Evolutionary conservation across 1,140 invertebrate genomes (phyloP).

Genomic region (Trachymyrmex cornetzi): DNA sequence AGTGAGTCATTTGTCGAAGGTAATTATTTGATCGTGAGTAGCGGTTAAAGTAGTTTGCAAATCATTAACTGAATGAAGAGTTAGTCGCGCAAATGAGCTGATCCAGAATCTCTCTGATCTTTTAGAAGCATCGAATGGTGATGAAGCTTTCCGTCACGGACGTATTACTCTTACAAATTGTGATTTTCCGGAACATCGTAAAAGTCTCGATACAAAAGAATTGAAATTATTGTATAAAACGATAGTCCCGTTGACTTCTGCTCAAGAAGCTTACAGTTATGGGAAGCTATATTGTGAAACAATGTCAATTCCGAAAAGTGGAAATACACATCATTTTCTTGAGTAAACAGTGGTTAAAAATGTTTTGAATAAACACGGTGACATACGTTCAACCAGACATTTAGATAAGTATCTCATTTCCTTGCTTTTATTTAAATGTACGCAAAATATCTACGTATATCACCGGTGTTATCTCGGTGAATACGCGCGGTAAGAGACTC

Average conservation of each 20-base stretch:
- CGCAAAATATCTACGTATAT: slow-evolving; percentile 17
- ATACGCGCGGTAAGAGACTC: slow-evolving; percentile 3
- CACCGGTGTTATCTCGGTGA: background rate
- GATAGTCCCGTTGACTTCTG: background rate
- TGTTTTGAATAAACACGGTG: background rate
- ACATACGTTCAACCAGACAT: background rate
- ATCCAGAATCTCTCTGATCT: slow-evolving; percentile 57
- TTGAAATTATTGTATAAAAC: slow-evolving; percentile 44
- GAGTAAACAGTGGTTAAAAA: slow-evolving; percentile 12
- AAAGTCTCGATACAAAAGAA: slow-evolving; percentile 16
- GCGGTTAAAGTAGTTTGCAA: slow-evolving; percentile 54
- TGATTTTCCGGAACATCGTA: slow-evolving; percentile 22
- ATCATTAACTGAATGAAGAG: slow-evolving; percentile 49
- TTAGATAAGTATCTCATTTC: slow-evolving; percentile 30
- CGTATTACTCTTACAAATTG: slow-evolving; percentile 55
- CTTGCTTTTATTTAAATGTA: background rate
- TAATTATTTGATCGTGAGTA: slow-evolving; percentile 31
- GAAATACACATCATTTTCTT: background rate
- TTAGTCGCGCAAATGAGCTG: slow-evolving; percentile 41
- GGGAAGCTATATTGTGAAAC: background rate
- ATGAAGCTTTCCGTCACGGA: slow-evolving; percentile 26
- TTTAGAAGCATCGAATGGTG: background rate
- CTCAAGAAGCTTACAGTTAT: background rate
- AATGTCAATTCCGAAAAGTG: background rate
- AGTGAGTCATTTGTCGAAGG: slow-evolving; percentile 23